Evolutionary conservation across 2,888 invertebrate species (phyloP), one percentile per base, ranked within the genome.

Genomic region (Nymphalis polychloros): DNA sequence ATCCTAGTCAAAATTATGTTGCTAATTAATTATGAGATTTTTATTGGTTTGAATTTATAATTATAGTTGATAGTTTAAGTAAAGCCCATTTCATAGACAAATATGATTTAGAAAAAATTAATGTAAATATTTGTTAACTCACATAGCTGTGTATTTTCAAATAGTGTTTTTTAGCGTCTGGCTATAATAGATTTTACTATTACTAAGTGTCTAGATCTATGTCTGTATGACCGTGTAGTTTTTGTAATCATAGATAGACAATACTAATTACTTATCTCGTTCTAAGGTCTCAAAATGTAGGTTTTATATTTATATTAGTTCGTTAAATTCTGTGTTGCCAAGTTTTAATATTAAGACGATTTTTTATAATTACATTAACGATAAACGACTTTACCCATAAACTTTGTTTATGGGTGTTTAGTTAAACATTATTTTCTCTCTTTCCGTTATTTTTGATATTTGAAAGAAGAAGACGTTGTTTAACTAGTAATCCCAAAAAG

Each of bases 221-320:
- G 57, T 57, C 57, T 57, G 79, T 79, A 84, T 86, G 86, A 85
- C 81, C 78, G 83, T 81, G 79, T 88, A 88, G 87, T 74, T 86
- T 87, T 87, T 87, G 81, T 87, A 87, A 83, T 76, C 76, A 77
- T 73, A 73, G 74, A 74, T 74, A 74, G 73, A 74, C 73, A 74
- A 74, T 74, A 74, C 65, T 73, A 49, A 69, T 50, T 69, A 65
- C 64, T 57, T 55, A 53, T 55, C 53, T 68, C 63, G 64, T 70
- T 63, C 57, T 68, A 68, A 70, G 67, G 67, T 68, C 70, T 68
- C 66, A 72, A 68, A 69, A 41, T 64, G 59, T 70, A 64, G 59
- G 62, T 72, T 71, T 63, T 65, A 71, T 71, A 68, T 62, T 70
- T 63, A 55, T 23, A 55, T 23, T 19, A 48, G 52, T 19, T 66